A percentile compares a stretch with the other conserved stretches of the same genome.
Conservation (phyloP, 2,113 vertebrate genomes). For the Ophthalmolycus amberensis region DNA sequence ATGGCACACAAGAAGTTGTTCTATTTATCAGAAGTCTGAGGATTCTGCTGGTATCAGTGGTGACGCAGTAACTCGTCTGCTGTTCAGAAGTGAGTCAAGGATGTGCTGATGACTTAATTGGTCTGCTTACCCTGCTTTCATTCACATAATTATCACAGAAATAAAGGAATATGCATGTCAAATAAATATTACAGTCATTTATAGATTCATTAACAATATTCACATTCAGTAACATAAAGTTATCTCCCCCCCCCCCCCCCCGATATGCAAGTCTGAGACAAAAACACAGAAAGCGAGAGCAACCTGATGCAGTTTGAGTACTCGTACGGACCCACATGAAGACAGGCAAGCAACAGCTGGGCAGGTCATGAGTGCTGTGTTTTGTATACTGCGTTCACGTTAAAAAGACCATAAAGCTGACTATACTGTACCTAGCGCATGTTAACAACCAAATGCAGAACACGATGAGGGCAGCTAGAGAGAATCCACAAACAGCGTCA, state of each 20-base stretch:
- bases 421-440: neutral
- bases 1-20: constrained; percentile 54
- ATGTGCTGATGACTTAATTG: constrained; percentile 27
- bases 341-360: constrained; percentile 29
- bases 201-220: constrained; percentile 68
- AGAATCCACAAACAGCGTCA: constrained; percentile 27
- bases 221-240: constrained; percentile 71
- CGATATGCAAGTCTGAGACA: constrained; percentile 32
- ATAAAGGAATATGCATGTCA: constrained; percentile 37
- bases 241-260: constrained; percentile 26
- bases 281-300: constrained; percentile 43
- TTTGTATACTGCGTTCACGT: constrained; percentile 21
- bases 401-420: constrained; percentile 39
- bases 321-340: constrained; percentile 17
- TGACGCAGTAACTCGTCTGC: constrained; percentile 4
- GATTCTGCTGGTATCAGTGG: constrained; percentile 69
- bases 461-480: neutral
- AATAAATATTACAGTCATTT: constrained; percentile 64
- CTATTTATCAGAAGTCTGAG: constrained; percentile 32
- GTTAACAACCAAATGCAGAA: constrained; percentile 1
- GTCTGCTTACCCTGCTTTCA: constrained; percentile 59
- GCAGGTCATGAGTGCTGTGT: constrained; percentile 22
- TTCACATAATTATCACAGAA: constrained; percentile 42
- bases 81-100: constrained; percentile 5
- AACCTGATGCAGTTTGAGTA: constrained; percentile 65